A percentile compares a stretch with the other conserved stretches of the same genome.
These are phyloP conservation scores for Mormyrus hasselquistii DNA, from an alignment of 2,797 vertebrate species.

Conservation along the genomic window DNA sequence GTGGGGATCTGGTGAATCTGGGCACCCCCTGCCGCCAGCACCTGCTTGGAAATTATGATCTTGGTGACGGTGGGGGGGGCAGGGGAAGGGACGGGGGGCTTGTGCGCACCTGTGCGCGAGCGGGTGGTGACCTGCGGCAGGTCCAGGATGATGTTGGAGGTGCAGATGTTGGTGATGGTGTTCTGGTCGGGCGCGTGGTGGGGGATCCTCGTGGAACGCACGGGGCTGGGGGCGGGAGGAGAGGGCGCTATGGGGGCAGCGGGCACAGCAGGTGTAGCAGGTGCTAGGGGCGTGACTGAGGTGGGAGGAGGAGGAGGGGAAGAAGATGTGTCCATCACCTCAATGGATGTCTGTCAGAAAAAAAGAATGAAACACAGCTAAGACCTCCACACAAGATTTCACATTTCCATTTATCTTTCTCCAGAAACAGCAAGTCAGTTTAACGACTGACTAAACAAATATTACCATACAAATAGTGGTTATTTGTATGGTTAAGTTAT, in stretches of 20 bases:
- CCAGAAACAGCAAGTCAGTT: background rate
- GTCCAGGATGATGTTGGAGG: constrained; percentile 74
- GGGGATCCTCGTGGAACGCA: constrained; percentile 49
- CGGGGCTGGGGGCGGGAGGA: background rate
- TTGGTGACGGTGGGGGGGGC: constrained; percentile 65
- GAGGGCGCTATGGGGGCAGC: constrained; percentile 28
- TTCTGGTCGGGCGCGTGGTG: constrained; percentile 71
- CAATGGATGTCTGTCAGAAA: constrained; percentile 61
- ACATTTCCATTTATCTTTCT: background rate
- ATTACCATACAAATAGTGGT: background rate
- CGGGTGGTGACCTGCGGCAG: constrained; percentile 65
- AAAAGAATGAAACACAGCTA: background rate
- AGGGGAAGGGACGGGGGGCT: constrained; percentile 51
- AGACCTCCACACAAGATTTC: background rate
- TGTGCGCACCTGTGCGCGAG: constrained; percentile 62
- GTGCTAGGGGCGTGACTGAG: constrained; percentile 32
- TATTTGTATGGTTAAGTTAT: background rate
- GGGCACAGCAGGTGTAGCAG: constrained; percentile 26
- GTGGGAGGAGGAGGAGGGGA: constrained; percentile 51
- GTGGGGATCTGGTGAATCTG: constrained; percentile 54
- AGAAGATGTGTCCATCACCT: constrained; percentile 71
- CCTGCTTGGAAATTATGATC: constrained; percentile 78
- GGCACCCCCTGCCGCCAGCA: constrained; percentile 43
- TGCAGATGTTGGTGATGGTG: constrained; percentile 75
- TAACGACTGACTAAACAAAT: background rate